phyloP scores from a whole-genome alignment of 2,888 invertebrate genomes.

The Platycheirus rosarum region DNA sequence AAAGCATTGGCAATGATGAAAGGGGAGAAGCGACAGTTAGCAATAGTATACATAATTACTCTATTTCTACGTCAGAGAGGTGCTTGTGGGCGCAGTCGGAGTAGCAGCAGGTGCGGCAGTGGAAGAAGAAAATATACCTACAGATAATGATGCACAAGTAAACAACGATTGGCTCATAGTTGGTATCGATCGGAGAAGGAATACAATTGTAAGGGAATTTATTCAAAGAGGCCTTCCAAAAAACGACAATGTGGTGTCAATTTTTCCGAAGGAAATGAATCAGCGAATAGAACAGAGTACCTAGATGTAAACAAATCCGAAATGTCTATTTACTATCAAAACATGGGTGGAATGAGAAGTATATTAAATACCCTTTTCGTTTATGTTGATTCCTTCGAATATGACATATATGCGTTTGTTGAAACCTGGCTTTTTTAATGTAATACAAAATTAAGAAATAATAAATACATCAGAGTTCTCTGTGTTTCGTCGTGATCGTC shows the following conservation, averaged over 20 bases:
- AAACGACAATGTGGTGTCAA: not conserved
- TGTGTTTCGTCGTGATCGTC: constrained; percentile 3
- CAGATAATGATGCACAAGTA: no score
- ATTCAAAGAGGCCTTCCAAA: constrained; percentile 1
- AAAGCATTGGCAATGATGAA: not conserved
- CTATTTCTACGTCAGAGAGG: no score
- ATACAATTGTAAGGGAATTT: constrained; percentile 1
- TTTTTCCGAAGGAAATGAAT: not conserved
- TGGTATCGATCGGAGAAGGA: not conserved
- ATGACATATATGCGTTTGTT: constrained; percentile 6
- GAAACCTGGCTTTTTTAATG: constrained; percentile 2
- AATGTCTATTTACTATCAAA: not conserved
- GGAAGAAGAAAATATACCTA: no score
- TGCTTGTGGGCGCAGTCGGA: no score
- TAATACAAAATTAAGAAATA: no score
- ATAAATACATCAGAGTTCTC: not conserved
- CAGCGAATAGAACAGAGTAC: not conserved
- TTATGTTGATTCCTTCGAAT: not conserved
- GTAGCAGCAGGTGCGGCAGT: no score
- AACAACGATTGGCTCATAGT: not conserved
- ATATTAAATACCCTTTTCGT: not conserved
- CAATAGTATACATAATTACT: no score
- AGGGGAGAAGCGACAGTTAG: not conserved
- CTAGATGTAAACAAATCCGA: not conserved
- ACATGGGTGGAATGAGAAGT: not conserved